A percentile compares a stretch with the other conserved stretches of the same genome.
Conservation (phyloP, 37 sponge, comb jelly and placozoan species). For the Amphimedon queenslandica region DNA sequence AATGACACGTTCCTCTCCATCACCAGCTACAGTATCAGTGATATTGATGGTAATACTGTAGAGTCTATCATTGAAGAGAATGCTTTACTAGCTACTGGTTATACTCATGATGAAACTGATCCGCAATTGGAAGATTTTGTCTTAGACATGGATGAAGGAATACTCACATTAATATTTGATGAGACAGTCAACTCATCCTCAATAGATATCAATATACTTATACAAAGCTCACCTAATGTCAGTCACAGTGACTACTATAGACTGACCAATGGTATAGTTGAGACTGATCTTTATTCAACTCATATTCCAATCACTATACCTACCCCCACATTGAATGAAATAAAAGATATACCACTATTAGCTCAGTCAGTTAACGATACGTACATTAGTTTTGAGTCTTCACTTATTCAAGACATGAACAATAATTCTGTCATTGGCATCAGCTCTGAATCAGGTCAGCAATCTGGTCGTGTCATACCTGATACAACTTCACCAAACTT, state of each 20-base stretch:
- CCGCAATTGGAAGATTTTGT: constrained; percentile 53
- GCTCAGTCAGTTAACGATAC: constrained; percentile 54
- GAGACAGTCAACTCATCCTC: constrained; percentile 69
- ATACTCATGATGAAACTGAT: constrained; percentile 47
- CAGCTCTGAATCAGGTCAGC: constrained; percentile 31
- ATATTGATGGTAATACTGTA: constrained; percentile 58
- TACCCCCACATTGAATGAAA: constrained; percentile 39
- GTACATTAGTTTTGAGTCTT: constrained; percentile 47
- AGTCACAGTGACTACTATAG: constrained; percentile 12
- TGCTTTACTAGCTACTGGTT: constrained; percentile 29
- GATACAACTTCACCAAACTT: constrained; percentile 69
- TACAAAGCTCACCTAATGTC: constrained; percentile 42
- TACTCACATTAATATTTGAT: constrained; percentile 57
- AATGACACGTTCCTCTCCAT: constrained; percentile 65
- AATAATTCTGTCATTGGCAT: constrained; percentile 51
- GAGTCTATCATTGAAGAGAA: constrained; percentile 9
- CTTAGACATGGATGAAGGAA: constrained; percentile 60
- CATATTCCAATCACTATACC: constrained; percentile 43
- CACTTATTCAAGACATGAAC: constrained; percentile 54
- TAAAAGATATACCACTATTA: constrained; percentile 44
- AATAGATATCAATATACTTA: constrained; percentile 31
- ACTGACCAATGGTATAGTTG: constrained; percentile 29
- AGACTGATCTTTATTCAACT: constrained; percentile 7
- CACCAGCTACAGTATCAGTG: constrained; percentile 8
- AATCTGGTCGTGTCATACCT: constrained; percentile 19